Base-by-base conservation (phyloP, 2,888 invertebrate species). In the Agrotis clavis region DNA sequence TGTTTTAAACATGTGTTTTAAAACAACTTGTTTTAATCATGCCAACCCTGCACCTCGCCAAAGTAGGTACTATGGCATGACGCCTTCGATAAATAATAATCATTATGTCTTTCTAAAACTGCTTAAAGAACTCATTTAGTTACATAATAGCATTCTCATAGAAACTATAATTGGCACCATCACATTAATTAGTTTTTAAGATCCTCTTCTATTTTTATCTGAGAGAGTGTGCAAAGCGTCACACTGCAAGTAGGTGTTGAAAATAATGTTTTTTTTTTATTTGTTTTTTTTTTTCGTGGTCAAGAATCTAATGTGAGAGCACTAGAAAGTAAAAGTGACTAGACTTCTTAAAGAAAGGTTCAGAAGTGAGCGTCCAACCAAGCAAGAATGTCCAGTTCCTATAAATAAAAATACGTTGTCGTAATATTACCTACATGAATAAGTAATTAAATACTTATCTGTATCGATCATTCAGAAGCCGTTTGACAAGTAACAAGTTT, bases 401-500 rank as follows among this genome's bases (percentile, higher is more conserved):
- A 19, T 57, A 13, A 13, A 57, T 19, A 65, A 13, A 73, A 25
- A 56, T 19, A 56, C 25, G 7, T 51, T 66, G 9, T 69, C 16
- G 30, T 79, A 45, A 51, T 62, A 60, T 25, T 47, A n/a, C n/a
- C n/a, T n/a, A 68, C 54, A n/a, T 45, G 35, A 54, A 53, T 54
- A 3, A 21, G 69, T 74, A 70, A 83, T 81, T 78, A 73, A 76
- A 79, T 76, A 66, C 56, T 66, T 77, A 79, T 71, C 71, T 66
- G 11, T 59, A 74, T 74, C 62, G 60, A 69, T 73, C 64, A 77
- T 82, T 84, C 86, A 86, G 88, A 76, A 89, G 88, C 82, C 51
- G 79, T 73, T 73, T 79, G 86, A 86, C 87, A 87, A 79, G 83
- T 86, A 83, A 86, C 87, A 86, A 80, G 82, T 85, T 83, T 84